Evolutionary conservation across 2,888 invertebrate genomes (phyloP).

Genomic region (Leucania comma): DNA sequence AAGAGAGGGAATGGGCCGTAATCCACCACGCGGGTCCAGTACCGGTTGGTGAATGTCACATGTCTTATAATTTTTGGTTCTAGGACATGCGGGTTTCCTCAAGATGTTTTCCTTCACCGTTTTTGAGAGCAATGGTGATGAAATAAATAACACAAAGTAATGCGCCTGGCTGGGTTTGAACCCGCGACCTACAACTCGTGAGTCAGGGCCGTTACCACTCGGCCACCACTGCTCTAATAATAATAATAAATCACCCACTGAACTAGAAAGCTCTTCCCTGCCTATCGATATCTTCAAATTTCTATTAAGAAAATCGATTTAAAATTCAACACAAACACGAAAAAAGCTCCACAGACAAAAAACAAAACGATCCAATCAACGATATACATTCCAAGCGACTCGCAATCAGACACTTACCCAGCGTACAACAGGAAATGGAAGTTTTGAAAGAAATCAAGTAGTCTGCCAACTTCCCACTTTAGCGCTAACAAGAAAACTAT

Average conservation of each 20-base stretch:
- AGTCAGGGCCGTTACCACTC: no score
- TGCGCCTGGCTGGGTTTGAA: no score
- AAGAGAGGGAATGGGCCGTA: no score
- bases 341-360: conserved; percentile 35
- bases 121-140: no score
- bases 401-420: conserved; percentile 74
- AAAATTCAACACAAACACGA: conserved; percentile 14
- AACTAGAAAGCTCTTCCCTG: background rate
- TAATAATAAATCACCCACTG: background rate
- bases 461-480: conserved; percentile 78
- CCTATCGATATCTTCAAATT: background rate
- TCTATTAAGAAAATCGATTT: background rate
- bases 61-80: no score
- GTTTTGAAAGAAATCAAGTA: conserved; percentile 80
- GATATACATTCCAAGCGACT: conserved; percentile 59
- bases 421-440: conserved; percentile 72
- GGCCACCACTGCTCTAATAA: no score
- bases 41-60: no score
- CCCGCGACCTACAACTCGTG: no score
- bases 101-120: no score
- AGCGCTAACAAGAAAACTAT: conserved; percentile 88
- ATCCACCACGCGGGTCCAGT: no score
- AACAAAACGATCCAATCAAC: conserved; percentile 53
- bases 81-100: no score
- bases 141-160: no score